Percentiles rank a stretch among this genome's conserved stretches.
These are phyloP conservation scores for Ostrea denselamellosa DNA, from an alignment of 1,140 invertebrate genomes.

Conservation along the genomic window DNA sequence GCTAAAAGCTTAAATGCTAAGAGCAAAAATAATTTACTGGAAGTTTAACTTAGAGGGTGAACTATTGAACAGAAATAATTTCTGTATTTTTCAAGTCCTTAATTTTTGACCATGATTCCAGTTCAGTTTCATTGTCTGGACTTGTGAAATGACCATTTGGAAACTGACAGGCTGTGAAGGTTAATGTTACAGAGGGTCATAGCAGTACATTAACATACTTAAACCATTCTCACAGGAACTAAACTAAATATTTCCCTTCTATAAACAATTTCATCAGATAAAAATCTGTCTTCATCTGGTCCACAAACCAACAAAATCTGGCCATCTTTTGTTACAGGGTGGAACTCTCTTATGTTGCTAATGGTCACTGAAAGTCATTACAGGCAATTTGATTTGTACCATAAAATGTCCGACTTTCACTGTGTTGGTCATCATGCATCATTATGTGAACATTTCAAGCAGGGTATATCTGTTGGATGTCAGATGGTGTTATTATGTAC, in stretches of 20 bases:
- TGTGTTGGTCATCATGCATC: too few species aligned
- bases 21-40: too few species aligned
- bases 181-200: not conserved
- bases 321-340: not conserved
- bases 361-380: not conserved
- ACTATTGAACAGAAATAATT: too few species aligned
- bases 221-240: not conserved
- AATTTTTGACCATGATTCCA: not conserved
- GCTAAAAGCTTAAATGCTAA: too few species aligned
- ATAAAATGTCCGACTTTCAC: too few species aligned
- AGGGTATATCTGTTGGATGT: too few species aligned
- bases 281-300: not conserved
- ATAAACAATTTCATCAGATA: not conserved
- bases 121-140: not conserved
- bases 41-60: too few species aligned
- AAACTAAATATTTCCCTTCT: not conserved
- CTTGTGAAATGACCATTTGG: not conserved
- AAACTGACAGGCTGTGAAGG: not conserved
- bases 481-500: too few species aligned
- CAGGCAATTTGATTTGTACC: not conserved
- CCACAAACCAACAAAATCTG: conserved; percentile 2
- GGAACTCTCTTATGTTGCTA: not conserved
- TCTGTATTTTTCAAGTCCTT: not conserved
- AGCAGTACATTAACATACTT: not conserved
- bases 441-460: too few species aligned